These are phyloP conservation scores for Leptopilina clavipes DNA, from an alignment of 1,140 invertebrate species.

Conservation along the genomic window DNA sequence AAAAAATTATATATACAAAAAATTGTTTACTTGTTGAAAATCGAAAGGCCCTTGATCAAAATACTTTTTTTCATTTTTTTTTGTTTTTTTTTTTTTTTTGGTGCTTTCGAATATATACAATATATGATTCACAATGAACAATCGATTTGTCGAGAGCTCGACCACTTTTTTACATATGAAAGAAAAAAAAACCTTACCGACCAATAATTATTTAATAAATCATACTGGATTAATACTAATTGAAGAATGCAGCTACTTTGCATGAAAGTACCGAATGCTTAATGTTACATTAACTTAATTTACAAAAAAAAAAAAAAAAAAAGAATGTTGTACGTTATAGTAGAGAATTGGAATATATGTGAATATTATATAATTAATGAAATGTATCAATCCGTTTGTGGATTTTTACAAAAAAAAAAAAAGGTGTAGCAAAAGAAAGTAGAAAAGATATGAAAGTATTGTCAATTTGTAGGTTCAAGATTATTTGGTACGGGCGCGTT, in stretches of 20 bases:
- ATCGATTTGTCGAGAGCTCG: conserved; percentile 28
- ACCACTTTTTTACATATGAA: conserved; percentile 13
- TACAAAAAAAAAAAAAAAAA: no score
- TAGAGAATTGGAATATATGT: conserved; percentile 28
- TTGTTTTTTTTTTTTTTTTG: neutral
- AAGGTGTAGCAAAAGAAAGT: conserved; percentile 1
- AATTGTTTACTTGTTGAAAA: neutral
- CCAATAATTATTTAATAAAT: conserved; percentile 31
- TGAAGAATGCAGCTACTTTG: conserved; percentile 24
- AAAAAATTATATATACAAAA: neutral
- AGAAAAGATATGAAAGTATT: conserved; percentile 5
- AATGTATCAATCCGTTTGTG: conserved; percentile 6
- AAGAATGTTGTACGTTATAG: conserved; percentile 30
- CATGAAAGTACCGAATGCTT: conserved; percentile 34
- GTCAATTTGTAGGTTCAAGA: conserved; percentile 30
- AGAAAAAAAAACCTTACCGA: conserved; percentile 10
- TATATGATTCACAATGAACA: conserved; percentile 21
- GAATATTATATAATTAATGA: neutral
- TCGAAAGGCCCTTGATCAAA: neutral
- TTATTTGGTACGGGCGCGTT: neutral
- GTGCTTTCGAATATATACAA: neutral
- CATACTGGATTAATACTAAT: conserved; percentile 26
- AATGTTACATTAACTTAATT: conserved; percentile 32
- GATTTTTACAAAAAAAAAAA: neutral
- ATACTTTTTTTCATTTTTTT: no score